Conservation (phyloP, 2,888 invertebrate genomes). For the Pediacus dermestoides region DNA sequence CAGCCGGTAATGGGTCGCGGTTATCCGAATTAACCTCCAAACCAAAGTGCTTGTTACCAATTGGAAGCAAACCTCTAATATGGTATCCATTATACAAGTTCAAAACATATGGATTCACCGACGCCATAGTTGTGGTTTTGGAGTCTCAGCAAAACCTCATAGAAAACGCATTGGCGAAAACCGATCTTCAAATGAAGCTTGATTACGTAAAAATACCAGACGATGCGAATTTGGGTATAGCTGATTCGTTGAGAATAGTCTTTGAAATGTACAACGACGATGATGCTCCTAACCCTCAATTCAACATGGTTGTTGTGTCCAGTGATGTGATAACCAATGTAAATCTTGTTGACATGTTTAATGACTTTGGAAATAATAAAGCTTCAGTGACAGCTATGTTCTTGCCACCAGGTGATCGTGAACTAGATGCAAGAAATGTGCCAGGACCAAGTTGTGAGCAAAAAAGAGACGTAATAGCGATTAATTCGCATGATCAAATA, state of each 20-base stretch:
- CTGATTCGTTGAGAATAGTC: conserved; percentile 86
- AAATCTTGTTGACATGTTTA: conserved; percentile 74
- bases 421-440: conserved; percentile 56
- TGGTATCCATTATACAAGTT: conserved; percentile 89
- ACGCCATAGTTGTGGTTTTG: conserved; percentile 77
- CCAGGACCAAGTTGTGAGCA: conserved; percentile 88
- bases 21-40: conserved; percentile 82
- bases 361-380: conserved; percentile 80
- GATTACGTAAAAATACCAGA: conserved; percentile 72
- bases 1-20: conserved; percentile 90
- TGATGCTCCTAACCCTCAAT: no score
- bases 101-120: conserved; percentile 78
- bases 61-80: conserved; percentile 86
- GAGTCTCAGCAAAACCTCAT: conserved; percentile 75
- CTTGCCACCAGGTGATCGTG: conserved; percentile 65
- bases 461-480: no score
- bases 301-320: conserved; percentile 81
- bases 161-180: conserved; percentile 66
- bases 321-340: conserved; percentile 88
- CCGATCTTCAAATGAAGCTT: conserved; percentile 71
- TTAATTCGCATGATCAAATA: no score
- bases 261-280: no score
- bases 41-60: conserved; percentile 87
- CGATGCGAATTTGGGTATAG: conserved; percentile 89
- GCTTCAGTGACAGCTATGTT: conserved; percentile 79